These are phyloP conservation scores for Trichomalopsis sarcophagae DNA, from an alignment of 1,140 invertebrate species.

Conservation along the genomic window DNA sequence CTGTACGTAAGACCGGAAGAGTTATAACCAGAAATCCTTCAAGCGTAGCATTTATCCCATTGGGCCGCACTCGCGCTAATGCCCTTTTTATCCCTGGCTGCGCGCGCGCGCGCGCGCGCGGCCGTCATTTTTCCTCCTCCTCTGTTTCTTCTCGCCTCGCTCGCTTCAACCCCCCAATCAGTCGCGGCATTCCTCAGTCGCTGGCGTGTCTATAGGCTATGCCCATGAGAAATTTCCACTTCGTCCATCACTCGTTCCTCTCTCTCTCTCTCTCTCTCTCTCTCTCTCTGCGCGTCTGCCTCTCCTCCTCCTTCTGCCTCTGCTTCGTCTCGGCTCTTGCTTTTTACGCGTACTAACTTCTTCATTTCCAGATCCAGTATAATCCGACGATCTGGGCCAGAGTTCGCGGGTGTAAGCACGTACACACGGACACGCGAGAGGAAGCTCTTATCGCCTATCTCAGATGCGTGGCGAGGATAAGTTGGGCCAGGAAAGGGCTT, in stretches of 20 bases:
- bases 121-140: constrained; percentile 16
- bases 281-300: background rate
- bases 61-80: constrained; percentile 12
- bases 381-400: constrained; percentile 24
- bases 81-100: constrained; percentile 33
- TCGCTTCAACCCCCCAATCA: constrained; percentile 23
- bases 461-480: constrained; percentile 26
- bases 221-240: constrained; percentile 48
- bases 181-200: constrained; percentile 47
- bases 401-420: background rate
- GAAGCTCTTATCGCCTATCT: constrained; percentile 40
- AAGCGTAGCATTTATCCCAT: constrained; percentile 47
- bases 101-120: background rate
- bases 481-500: background rate
- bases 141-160: constrained; percentile 26
- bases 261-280: background rate
- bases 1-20: constrained; percentile 43
- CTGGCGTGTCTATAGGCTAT: constrained; percentile 34
- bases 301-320: constrained; percentile 10
- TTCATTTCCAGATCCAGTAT: constrained; percentile 39
- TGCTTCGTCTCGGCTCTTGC: background rate
- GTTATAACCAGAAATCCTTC: constrained; percentile 49
- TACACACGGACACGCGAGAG: background rate
- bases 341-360: constrained; percentile 31
- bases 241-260: constrained; percentile 37